Evolutionary conservation across 37 sponge, comb jelly and placozoan genomes (phyloP), one percentile per base, ranked within the genome.

Genomic region (Aplysina aerophoba): DNA sequence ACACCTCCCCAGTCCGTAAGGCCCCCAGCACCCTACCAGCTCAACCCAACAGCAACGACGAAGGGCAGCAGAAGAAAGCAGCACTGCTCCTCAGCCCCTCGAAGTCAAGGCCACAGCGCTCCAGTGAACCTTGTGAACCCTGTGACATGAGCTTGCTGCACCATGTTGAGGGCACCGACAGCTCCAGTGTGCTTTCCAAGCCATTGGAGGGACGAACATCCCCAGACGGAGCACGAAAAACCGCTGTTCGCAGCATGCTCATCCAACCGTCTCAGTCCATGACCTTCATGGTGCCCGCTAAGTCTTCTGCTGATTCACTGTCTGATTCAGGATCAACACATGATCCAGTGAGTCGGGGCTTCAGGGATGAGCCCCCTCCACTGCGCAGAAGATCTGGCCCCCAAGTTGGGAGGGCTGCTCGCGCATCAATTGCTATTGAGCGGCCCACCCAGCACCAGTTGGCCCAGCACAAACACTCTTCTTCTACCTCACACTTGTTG

Each of bases 391-490:
- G 78, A 24, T 31, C 44, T 19, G 37, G 37, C 21, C 39, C 39
- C 4, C 20, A 36, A 4, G 11, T 41, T 24, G 78, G 41, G n/a
- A 41, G 25, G 15, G n/a, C 53, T 44, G 50, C 39, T 75, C 31
- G 78, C 13, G 78, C 78, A 16, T 75, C 78, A 31, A 75, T 75
- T 75, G 50, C 78, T 41, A 44, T 36, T 31, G 78, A 75, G 13
- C 37, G 20, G 24, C 53, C 78, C 19, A 75, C 53, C 39, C 44
- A 75, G 24, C 28, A 20, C 37, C 1, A 30, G 37, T 5, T 19
- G 34, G 50, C 50, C 50, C 50, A 44, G 3, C 3, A 44, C 50
- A 44, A 8, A 8, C 50, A 11, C 6, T 44, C 50, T 44, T n/a
- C n/a, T n/a, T n/a, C n/a, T n/a, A n/a, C n/a, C n/a, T n/a, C n/a